Evolutionary conservation across 2,797 vertebrate genomes (phyloP).

Genomic region (Poecilia picta): DNA sequence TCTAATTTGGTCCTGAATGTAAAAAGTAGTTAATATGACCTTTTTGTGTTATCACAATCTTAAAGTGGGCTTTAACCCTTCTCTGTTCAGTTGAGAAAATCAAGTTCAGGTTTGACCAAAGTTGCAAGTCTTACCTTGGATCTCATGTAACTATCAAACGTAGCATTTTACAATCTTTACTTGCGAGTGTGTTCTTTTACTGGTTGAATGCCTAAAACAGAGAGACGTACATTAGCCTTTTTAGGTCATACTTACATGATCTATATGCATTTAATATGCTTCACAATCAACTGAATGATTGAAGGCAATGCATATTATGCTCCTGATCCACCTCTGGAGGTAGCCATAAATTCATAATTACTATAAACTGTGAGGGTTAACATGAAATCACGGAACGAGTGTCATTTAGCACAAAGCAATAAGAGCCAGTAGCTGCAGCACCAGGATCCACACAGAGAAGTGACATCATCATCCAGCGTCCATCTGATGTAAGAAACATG

Average conservation of each 20-base stretch:
- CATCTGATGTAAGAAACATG: neutral
- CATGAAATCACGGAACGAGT: neutral
- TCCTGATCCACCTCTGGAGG: neutral
- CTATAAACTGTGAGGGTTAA: neutral
- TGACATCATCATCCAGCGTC: neutral
- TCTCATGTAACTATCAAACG: neutral
- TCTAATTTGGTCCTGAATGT: neutral
- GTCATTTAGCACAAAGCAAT: neutral
- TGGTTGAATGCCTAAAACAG: neutral
- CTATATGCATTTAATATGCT: neutral
- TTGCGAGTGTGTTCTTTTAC: neutral
- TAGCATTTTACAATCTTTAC: neutral
- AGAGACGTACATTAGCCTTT: neutral
- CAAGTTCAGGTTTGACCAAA: neutral
- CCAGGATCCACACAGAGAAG: neutral
- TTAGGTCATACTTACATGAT: neutral
- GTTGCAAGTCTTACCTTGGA: neutral
- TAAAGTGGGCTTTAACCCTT: neutral
- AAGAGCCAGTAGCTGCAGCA: neutral
- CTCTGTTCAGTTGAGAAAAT: neutral
- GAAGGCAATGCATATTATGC: neutral
- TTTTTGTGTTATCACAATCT: neutral
- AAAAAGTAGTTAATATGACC: neutral
- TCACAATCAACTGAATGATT: neutral
- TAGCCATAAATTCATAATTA: neutral